Base-by-base conservation (phyloP, 2,113 vertebrate genomes). In the Speoplatyrhinus poulsoni region DNA sequence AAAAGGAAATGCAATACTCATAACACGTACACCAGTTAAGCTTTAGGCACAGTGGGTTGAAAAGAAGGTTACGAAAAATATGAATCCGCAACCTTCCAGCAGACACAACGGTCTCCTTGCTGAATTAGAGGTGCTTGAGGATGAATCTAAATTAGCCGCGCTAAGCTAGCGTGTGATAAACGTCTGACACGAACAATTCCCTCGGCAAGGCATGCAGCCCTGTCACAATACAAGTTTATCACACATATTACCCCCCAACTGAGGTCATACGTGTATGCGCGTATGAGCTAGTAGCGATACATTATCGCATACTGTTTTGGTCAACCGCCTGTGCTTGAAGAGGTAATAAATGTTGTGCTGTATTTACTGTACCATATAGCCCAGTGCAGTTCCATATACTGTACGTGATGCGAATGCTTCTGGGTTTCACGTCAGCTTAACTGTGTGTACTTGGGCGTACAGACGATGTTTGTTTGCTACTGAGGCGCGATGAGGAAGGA, bases 221-320 rank as follows among this genome's bases (percentile, higher is more conserved):
- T 49, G 19, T 58, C 55, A 48, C 55, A 12, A 36, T 17, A 52
- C 1, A 60, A 64, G 63, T 73, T 69, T 78, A 73, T 59, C 46
- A 63, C 52, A 46, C 55, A 54, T 58, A 66, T 59, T 67, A 71
- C 48, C 78, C 73, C 60, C 56, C 67, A 26, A 41, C 41, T 12
- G 46, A 59, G 60, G 62, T 36, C 26, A 11, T 4, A 59, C 16
- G 52, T 54, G 52, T 55, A 17, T 5, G 53, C 19, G 53, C 10
- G 54, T 56, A 19, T 56, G 68, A 19, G 2, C 56, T 61, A 53
- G 65, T 75, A 59, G 66, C 79, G 85, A 81, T 73, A 46, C 16
- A 46, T 65, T 68, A 80, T 73, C n/a, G 3, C 13, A 11, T 83
- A 69, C 67, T 62, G 82, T 81, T 75, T 81, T 26, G 26, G 26